Evolutionary conservation across 2,888 invertebrate genomes (phyloP).

Genomic region (Eristalis arbustorum): DNA sequence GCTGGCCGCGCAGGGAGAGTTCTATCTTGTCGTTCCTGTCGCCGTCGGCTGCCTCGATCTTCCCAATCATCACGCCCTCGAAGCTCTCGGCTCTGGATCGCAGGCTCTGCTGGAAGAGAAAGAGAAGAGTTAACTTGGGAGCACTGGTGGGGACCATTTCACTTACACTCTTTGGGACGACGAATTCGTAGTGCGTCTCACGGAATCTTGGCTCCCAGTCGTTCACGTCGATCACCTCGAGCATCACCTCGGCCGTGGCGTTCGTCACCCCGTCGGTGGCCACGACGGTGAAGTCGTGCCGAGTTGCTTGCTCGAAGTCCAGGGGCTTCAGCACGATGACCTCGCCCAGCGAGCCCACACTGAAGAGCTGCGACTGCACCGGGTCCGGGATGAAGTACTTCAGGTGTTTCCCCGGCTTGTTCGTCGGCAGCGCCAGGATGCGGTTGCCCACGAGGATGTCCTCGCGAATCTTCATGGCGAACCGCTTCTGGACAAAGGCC

Average conservation of each 20-base stretch:
- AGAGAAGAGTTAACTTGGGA: neutral
- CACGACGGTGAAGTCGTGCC: slow-evolving; percentile 89
- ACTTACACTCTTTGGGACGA: slow-evolving; percentile 79
- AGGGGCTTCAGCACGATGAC: slow-evolving; percentile 87
- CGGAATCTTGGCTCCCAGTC: slow-evolving; percentile 96
- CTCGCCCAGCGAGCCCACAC: slow-evolving; percentile 89
- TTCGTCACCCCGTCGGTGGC: slow-evolving; percentile 89
- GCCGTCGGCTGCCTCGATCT: slow-evolving; percentile 92
- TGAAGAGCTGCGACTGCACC: slow-evolving; percentile 87
- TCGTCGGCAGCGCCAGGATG: slow-evolving; percentile 86
- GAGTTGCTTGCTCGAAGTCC: slow-evolving; percentile 88
- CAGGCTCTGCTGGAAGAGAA: slow-evolving; percentile 75
- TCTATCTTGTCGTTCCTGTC: slow-evolving; percentile 88
- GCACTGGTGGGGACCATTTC: neutral
- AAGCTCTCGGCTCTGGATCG: slow-evolving; percentile 76
- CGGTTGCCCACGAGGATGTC: slow-evolving; percentile 88
- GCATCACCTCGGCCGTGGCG: slow-evolving; percentile 90
- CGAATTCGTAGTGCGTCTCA: slow-evolving; percentile 92
- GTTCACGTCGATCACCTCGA: slow-evolving; percentile 92
- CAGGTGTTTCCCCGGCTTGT: slow-evolving; percentile 84
- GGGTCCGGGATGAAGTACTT: slow-evolving; percentile 89
- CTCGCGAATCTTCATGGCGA: slow-evolving; percentile 87
- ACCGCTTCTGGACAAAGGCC: slow-evolving; percentile 86
- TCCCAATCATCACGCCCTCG: slow-evolving; percentile 82
- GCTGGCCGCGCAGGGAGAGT: slow-evolving; percentile 86